These are phyloP conservation scores for Xiphophorus hellerii DNA, from an alignment of 2,113 vertebrate species.

Conservation along the genomic window DNA sequence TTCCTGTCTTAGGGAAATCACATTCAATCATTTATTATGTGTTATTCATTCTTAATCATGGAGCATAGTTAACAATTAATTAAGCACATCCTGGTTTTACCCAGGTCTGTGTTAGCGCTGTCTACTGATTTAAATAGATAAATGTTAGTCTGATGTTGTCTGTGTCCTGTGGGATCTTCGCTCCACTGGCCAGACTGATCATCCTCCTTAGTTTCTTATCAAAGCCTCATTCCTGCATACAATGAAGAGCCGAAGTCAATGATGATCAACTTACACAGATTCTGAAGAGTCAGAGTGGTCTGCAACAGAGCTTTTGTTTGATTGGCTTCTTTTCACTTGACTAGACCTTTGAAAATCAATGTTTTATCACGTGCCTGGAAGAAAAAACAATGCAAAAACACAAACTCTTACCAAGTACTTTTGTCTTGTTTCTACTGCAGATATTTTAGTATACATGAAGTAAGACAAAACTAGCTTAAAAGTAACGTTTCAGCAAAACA, in stretches of 20 bases:
- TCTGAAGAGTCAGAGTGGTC: slow-evolving; percentile 8
- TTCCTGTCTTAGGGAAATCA: not conserved
- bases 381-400: too few relatives aligned
- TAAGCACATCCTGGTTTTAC: slow-evolving; percentile 10
- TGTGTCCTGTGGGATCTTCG: slow-evolving; percentile 52
- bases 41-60: slow-evolving; percentile 21
- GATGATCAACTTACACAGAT: slow-evolving; percentile 28
- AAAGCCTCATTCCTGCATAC: slow-evolving; percentile 6
- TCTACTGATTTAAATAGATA: slow-evolving; percentile 50
- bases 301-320: slow-evolving; percentile 15
- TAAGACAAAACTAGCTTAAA: too few relatives aligned
- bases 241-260: slow-evolving; percentile 53
- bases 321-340: not conserved
- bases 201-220: slow-evolving; percentile 39
- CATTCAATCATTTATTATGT: not conserved
- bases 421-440: too few relatives aligned
- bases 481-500: too few relatives aligned
- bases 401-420: too few relatives aligned
- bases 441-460: too few relatives aligned
- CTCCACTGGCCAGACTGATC: slow-evolving; percentile 49
- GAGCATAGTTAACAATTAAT: slow-evolving; percentile 6
- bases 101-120: slow-evolving; percentile 30
- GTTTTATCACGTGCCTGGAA: not conserved
- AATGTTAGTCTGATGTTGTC: slow-evolving; percentile 55
- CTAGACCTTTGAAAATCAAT: not conserved